A percentile compares a stretch with the other conserved stretches of the same genome.
Conservation (phyloP, 2,797 vertebrate species). For the Phalloptychus januarius region DNA sequence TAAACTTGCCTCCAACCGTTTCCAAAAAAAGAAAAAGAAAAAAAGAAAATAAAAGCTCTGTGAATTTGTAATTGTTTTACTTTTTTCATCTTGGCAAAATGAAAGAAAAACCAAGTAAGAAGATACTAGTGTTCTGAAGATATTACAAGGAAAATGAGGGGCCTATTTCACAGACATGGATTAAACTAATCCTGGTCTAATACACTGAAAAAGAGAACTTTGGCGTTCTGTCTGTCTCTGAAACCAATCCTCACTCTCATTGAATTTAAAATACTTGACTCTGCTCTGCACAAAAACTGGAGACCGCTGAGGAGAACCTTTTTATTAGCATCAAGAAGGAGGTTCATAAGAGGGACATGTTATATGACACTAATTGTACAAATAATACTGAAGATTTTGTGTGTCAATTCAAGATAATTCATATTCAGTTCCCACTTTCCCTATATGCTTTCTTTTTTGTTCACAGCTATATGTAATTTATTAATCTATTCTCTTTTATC, state of each 20-base stretch:
- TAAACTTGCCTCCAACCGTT: conserved; percentile 34
- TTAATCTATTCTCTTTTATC: conserved; percentile 77
- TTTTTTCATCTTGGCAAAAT: conserved; percentile 32
- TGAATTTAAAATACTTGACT: conserved; percentile 57
- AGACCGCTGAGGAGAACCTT: conserved; percentile 18
- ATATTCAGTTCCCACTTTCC: conserved; percentile 26
- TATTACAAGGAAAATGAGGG: conserved; percentile 58
- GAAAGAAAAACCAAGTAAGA: conserved; percentile 27
- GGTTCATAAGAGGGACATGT: not conserved
- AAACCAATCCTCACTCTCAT: conserved; percentile 61
- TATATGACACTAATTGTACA: conserved; percentile 20
- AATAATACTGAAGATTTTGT: conserved; percentile 21
- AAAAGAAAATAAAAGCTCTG: conserved; percentile 18
- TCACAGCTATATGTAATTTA: conserved; percentile 63
- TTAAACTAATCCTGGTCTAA: conserved; percentile 73
- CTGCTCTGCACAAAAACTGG: conserved; percentile 20
- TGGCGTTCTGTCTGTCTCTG: conserved; percentile 59
- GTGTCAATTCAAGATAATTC: conserved; percentile 45
- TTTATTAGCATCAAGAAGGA: conserved; percentile 17
- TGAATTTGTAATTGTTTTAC: conserved; percentile 33
- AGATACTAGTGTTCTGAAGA: conserved; percentile 41
- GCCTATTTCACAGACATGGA: conserved; percentile 65
- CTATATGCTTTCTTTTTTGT: conserved; percentile 12
- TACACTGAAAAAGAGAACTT: conserved; percentile 64
- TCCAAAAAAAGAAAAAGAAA: conserved; percentile 4